Base-by-base conservation (phyloP, 2,113 vertebrate species). In the Cyanoramphus novaezelandiae region DNA sequence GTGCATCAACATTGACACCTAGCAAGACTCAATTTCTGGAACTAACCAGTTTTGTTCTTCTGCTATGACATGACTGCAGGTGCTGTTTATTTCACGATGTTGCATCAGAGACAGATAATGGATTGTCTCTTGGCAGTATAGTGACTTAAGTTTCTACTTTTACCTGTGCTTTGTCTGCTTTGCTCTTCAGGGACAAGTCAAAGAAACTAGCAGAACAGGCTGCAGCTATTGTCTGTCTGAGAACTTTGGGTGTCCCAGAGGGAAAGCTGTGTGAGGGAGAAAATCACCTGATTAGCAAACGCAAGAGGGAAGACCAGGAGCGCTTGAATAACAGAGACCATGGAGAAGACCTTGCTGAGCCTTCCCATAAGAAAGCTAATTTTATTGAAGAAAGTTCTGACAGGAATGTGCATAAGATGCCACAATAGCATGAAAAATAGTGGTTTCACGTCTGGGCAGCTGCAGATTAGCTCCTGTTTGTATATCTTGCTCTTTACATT, bases 171-270 rank as follows among this genome's bases (percentile, higher is more conserved):
- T 39, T 60, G 41, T 78, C 67, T 96, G 68, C 43, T 97, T 97
- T 90, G 97, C 35, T 91, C 90, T 93, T 86, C 96, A 99, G 99
- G 99, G 99, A 99, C 94, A 99, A 99, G 96, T 99, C 99, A 4
- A 99, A 99, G 98, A 99, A 99, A 74, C 98, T 99, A 72, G 99
- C 99, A 0, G 99, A 99, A 57, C 99, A 99, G 94, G 98, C 99
- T 31, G 98, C 99, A 4, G 99, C 99, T 75, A 95, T 99, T 11
- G 99, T 99, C 33, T 99, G 99, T 80, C 98, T 99, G 75, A 98
- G 99, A 46, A 97, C 98, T 1, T 74, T 98, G 50, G 99, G 98
- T 10, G 87, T 99, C 28, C 98, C 99, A 4, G 99, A 99, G 94
- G 99, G 99, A 27, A 99, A 97, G 13, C 84, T 98, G 31, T 97